Evolutionary conservation across 2,797 vertebrate genomes (phyloP).

Genomic region (Bradypodion ventrale): DNA sequence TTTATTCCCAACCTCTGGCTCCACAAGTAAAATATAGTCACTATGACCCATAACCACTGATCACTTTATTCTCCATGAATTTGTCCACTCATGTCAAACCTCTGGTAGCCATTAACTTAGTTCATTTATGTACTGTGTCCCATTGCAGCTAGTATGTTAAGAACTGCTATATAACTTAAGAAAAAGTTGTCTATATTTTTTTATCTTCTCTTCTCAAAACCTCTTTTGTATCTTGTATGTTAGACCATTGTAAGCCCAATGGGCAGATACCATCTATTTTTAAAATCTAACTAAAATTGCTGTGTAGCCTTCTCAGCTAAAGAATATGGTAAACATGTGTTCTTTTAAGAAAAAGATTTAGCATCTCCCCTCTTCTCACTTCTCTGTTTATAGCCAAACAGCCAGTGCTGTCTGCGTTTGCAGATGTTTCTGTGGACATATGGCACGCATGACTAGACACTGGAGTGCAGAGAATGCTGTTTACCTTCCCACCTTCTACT

Average conservation of each 20-base stretch:
- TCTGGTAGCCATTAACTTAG: not conserved
- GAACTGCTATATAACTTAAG: not conserved
- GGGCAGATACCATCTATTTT: not conserved
- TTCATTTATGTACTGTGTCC: not conserved
- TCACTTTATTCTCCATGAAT: no score
- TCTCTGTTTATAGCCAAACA: no score
- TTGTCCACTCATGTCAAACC: no score
- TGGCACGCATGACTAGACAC: no score
- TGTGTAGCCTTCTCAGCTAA: not conserved
- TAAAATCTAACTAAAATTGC: not conserved
- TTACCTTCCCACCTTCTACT: no score
- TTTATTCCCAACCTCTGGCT: no score
- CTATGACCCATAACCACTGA: no score
- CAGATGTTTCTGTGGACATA: no score
- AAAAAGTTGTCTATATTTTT: not conserved
- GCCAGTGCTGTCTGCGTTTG: no score
- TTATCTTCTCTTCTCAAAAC: not conserved
- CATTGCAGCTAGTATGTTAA: not conserved
- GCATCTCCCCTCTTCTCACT: not conserved
- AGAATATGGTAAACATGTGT: not conserved
- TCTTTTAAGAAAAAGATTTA: not conserved
- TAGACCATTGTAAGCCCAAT: not conserved
- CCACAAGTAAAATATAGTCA: no score
- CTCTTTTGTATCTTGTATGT: not conserved
- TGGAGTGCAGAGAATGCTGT: no score